Evolutionary conservation across 2,888 invertebrate species (phyloP), one percentile per base, ranked within the genome.

Genomic region (Argyresthia albistria): DNA sequence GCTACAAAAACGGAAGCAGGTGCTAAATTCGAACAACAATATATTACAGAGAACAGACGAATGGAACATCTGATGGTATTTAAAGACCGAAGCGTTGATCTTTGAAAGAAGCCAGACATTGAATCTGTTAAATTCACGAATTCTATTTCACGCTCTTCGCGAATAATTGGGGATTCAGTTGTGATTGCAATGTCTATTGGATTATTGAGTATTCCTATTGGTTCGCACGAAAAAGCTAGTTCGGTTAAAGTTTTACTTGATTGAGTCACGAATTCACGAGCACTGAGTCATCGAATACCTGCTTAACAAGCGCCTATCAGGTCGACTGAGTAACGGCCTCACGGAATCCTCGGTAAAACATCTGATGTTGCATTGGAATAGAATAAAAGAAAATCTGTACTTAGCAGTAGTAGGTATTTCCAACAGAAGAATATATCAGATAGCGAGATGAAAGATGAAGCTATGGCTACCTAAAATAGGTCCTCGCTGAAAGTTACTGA

Each of bases 1-100:
- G 75, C 65, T 54, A 55, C 53, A 46, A 66, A 71, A 77, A 83
- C 80, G 84, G 81, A 81, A 71, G 84, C 86, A 86, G 86, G 82
- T 84, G 86, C 72, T 64, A 70, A 65, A 63, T 59, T 60, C 60
- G 60, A 64, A 46, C 35, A 43, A 50, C 43, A 43, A 9, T 53
- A 61, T 62, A 62, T 39, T 47, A 14, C 11, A 35, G 35, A 45
- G 8, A 45, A 45, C 16, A 15, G 12, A 14, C 9, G 16, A 45
- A 45, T 4, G 25, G 3, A 25, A 25, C 25, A 25, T 25, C 25
- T 25, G 25, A 25, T 25, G 25, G 25, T 25, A 25, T 25, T 25
- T 25, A 25, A 25, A 25, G 25, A 25, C 25, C 25, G 25, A 11
- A 42, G 42, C 4, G 12, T 42, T 39, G 11, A 12, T 10, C 12